Base-by-base conservation (phyloP, 2,888 invertebrate species). In the Chelonus formosanus region DNA sequence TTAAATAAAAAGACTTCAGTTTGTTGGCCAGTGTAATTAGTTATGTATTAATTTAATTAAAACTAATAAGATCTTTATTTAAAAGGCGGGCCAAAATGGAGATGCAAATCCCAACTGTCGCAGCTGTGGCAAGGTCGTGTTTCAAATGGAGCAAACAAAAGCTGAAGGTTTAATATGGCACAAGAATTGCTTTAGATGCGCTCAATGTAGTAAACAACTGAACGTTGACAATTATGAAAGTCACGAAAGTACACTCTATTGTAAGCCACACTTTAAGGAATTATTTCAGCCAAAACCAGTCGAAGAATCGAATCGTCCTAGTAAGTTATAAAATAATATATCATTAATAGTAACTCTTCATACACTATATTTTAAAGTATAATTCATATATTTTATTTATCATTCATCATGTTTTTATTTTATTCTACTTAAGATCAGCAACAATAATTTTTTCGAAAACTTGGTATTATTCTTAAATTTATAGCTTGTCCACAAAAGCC, bases 131-230 rank as follows among this genome's bases (percentile, higher is more conserved):
- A 94, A 96, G 83, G 91, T 93, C 66, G 97, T 97, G 62, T 98
- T 95, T 85, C 96, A 95, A 84, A 97, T 98, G 97, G 98, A 98
- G 86, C 92, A 95, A 78, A 89, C 97, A 74, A 96, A 96, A 85
- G 95, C 96, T 0, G 97, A 96, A 86, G 91, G 92, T 78, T 87
- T 90, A 60, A 89, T 93, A 73, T 98, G 95, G 92, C 98, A 98
- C 85, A 96, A 94, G 85, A 92, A 93, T 84, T 98, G 98, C 87
- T 96, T 98, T 88, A 89, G 95, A 76, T 98, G 97, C 84, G 89
- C 89, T 65, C 95, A 96, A 85, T 98, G 98, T 86, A 91, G 91
- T 81, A 96, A 96, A 84, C 94, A 93, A 80, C 89, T 98, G 85
- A 97, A 95, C 79, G 91, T 96, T 78, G 97, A 97, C 85, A 95